phyloP scores from a whole-genome alignment of 2,113 vertebrate genomes.

The Sigmodon hispidus region DNA sequence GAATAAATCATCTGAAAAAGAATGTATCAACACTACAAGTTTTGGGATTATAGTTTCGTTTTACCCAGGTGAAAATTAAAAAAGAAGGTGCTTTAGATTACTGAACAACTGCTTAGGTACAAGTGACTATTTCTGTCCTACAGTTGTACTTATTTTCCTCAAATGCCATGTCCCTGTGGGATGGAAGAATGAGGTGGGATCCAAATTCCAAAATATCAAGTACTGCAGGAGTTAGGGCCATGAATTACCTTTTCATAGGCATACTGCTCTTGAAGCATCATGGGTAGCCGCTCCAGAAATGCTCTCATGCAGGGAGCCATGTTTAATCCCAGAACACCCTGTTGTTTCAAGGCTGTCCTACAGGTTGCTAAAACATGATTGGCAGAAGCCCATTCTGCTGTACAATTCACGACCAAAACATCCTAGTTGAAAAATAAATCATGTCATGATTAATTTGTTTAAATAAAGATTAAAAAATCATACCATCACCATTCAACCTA shows the following conservation, averaged over 20 bases:
- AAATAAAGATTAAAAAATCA: constrained; percentile 34
- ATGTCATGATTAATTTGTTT: neutral
- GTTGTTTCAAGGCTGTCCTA: constrained; percentile 94
- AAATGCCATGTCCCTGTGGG: neutral
- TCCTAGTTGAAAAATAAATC: constrained; percentile 87
- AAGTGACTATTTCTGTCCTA: constrained; percentile 11
- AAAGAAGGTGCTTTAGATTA: constrained; percentile 23
- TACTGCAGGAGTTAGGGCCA: neutral
- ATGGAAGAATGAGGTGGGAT: constrained; percentile 3
- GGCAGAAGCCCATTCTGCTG: constrained; percentile 92
- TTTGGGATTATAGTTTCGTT: neutral
- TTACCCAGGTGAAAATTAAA: constrained; percentile 34
- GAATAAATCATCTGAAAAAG: constrained; percentile 35
- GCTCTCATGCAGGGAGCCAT: constrained; percentile 98
- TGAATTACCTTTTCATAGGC: constrained; percentile 94
- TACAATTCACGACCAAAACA: constrained; percentile 96
- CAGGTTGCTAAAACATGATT: constrained; percentile 96
- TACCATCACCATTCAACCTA: neutral
- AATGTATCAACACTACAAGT: constrained; percentile 34
- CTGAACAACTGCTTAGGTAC: neutral
- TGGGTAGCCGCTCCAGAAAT: constrained; percentile 94
- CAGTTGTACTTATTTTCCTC: neutral
- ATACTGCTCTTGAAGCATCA: constrained; percentile 99
- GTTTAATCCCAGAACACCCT: constrained; percentile 95
- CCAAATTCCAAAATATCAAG: neutral